A percentile compares a stretch with the other conserved stretches of the same genome.
These are phyloP conservation scores for Drosophila melanica DNA, from an alignment of 1,140 invertebrate genomes.

Conservation along the genomic window DNA sequence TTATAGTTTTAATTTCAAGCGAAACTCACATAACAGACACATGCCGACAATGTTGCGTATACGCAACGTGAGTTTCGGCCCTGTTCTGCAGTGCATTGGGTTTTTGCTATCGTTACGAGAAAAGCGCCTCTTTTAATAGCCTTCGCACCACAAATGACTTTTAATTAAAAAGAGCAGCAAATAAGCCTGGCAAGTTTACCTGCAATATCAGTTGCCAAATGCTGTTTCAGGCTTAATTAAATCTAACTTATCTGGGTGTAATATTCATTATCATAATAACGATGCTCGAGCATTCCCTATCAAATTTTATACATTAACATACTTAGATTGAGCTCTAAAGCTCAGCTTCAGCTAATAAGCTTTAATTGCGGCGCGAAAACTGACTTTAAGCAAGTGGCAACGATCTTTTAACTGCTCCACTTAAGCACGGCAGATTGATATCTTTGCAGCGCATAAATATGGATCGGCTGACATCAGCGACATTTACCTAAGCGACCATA, in stretches of 20 bases:
- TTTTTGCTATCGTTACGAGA: constrained; percentile 16
- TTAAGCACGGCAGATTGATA: constrained; percentile 47
- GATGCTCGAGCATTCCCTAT: no score
- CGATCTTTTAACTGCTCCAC: constrained; percentile 33
- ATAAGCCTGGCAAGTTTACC: neutral
- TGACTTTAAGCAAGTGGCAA: constrained; percentile 9
- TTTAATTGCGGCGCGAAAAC: constrained; percentile 19
- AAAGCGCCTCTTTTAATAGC: constrained; percentile 19
- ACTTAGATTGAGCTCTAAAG: neutral
- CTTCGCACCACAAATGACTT: constrained; percentile 28
- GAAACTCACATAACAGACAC: constrained; percentile 27
- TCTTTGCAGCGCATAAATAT: constrained; percentile 29
- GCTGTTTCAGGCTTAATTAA: no score
- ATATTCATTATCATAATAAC: no score
- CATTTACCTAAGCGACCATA: constrained; percentile 54
- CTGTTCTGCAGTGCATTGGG: neutral
- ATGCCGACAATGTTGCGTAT: constrained; percentile 37
- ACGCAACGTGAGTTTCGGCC: constrained; percentile 24
- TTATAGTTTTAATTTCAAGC: constrained; percentile 44
- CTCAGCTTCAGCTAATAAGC: neutral
- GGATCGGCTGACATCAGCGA: constrained; percentile 30
- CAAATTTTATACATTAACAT: no score
- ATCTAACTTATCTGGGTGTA: no score
- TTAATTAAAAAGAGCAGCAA: constrained; percentile 35
- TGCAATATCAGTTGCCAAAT: neutral